Base-by-base conservation (phyloP, 2,888 invertebrate genomes). In the Ganaspis brasiliensis region DNA sequence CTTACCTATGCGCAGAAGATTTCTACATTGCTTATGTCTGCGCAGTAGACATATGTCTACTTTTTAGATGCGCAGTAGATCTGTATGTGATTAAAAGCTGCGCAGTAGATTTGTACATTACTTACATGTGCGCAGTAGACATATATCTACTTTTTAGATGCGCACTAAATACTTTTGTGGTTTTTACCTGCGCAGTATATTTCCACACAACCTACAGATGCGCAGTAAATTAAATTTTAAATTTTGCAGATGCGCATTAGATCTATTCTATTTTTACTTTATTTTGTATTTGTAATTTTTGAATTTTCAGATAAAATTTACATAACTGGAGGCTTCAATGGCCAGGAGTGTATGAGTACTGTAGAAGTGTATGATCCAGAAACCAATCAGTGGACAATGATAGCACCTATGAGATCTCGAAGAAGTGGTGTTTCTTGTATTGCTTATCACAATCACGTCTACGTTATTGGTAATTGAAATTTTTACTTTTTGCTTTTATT, bases 341-440 rank as follows among this genome's bases (percentile, higher is more conserved):
- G 98, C 0, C 96, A 96, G 88, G 97, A 97, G 88, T 96, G 97
- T 88, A 95, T 97, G 93, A 96, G 95, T 90, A 95, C 96, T 24
- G 96, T 95, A 2, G 97, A 97, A 89, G 93, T 96, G 72, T 97
- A 96, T 91, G 95, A 96, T 85, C 95, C 96, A 0, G 94, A 94
- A 76, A 93, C 94, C 6, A 96, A 97, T 91, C 96, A 96, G 88
- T 97, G 97, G 97, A 95, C 96, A 0, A 92, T 96, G 85, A 94
- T 98, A 78, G 94, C 96, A 75, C 93, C 96, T 79, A 96, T 96
- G 98, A 94, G 97, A 86, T 97, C 95, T 31, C 93, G 96, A 12
- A 94, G 98, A 63, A 97, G 97, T n/a, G 98, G 98, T 1, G 97
- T 98, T 19, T 97, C 97, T 0, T 97, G 97, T 89, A 96, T 97